Percentiles rank a stretch among this genome's conserved stretches.
phyloP scores from a whole-genome alignment of 2,888 invertebrate species.

The Leptopilina myrica region DNA sequence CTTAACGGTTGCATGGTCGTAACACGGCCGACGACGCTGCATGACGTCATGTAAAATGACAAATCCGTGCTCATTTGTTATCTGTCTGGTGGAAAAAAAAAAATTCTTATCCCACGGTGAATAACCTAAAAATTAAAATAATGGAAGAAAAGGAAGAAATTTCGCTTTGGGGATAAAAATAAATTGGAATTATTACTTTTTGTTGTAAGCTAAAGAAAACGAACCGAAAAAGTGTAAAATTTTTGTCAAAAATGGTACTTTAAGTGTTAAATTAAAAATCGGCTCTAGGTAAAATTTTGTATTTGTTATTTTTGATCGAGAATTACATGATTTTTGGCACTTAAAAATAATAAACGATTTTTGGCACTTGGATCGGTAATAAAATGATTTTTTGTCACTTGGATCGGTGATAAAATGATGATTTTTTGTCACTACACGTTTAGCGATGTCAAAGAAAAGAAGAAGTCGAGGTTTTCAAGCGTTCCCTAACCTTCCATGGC shows the following conservation, averaged over 20 bases:
- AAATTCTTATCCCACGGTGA: constrained; percentile 6
- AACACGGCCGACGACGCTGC: constrained; percentile 65
- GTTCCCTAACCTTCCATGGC: constrained; percentile 63
- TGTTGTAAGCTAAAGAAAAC: background rate
- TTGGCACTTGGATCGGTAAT: too few relatives aligned
- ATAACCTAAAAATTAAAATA: constrained; percentile 10
- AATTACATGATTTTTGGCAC: too few relatives aligned
- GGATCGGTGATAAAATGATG: too few relatives aligned
- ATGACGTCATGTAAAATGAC: constrained; percentile 52
- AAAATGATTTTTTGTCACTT: too few relatives aligned
- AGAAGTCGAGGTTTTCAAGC: constrained; percentile 55
- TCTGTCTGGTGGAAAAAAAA: constrained; percentile 8
- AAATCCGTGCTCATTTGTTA: constrained; percentile 52
- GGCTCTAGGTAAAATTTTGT: too few relatives aligned
- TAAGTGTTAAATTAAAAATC: too few relatives aligned
- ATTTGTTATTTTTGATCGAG: too few relatives aligned
- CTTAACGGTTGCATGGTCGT: constrained; percentile 74
- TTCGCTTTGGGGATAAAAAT: background rate
- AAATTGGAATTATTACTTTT: background rate
- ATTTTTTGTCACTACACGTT: background rate
- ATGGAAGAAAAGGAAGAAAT: background rate
- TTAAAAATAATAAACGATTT: too few relatives aligned
- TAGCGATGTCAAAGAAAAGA: constrained; percentile 53
- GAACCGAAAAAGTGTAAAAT: too few relatives aligned
- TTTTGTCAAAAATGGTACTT: too few relatives aligned